Base-by-base conservation (phyloP, 2,888 invertebrate species). In the Lepidonotus clava region DNA sequence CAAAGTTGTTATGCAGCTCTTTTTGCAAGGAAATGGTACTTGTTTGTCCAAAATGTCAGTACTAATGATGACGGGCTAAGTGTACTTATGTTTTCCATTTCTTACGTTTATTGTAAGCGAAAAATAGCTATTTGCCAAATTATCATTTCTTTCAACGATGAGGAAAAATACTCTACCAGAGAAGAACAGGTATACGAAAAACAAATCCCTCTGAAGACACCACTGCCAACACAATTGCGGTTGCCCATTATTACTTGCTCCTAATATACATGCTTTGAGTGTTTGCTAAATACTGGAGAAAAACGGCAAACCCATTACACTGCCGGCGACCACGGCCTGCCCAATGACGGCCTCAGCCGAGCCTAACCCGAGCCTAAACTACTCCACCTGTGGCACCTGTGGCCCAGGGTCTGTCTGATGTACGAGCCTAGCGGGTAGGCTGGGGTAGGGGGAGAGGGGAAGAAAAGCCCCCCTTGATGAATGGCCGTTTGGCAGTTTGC, bases 401-500 rank as follows among this genome's bases (percentile, higher is more conserved):
- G 24, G 66, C n/a, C 6, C 66, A 21, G 8, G 6, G 66, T 24
- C 8, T 66, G 66, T 14, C 24, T 66, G 24, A 66, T 66, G n/a
- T 6, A 66, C 21, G 51, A 51, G 21, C 51, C 11, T 24, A 66
- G 11, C 8, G 66, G 66, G 24, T 28, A 14, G 66, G 24, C n/a
- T 66, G 66, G 66, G 66, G 11, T 6, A 8, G 11, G 28, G 66
- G 14, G 6, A n/a, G n/a, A n/a, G n/a, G n/a, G n/a, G n/a, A n/a
- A n/a, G n/a, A n/a, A n/a, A n/a, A 66, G 28, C 66, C 66, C n/a
- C 66, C 32, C 46, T 56, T 80, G 80, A 80, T 80, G 80, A 80
- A 80, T 80, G 80, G 80, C 46, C 41, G 5, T 46, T 46, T 80
- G 80, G 80, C 80, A 80, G 4, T 46, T 5, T 1, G 80, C 80